phyloP scores from a whole-genome alignment of 1,140 invertebrate genomes.

The Drosophila ananassae region DNA sequence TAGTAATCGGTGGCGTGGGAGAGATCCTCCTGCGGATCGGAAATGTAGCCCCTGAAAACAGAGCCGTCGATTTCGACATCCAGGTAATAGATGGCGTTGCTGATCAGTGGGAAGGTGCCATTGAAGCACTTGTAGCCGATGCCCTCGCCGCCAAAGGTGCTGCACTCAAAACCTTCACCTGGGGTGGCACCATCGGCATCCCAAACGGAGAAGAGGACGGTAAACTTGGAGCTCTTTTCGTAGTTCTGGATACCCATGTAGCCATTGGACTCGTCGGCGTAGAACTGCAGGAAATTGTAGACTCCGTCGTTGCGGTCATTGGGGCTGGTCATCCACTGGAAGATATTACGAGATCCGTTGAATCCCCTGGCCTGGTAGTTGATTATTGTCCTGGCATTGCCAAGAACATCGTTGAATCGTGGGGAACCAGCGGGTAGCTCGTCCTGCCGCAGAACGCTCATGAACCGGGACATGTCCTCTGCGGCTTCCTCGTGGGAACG shows the following conservation, averaged over 20 bases:
- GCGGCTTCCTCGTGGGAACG: conserved; percentile 19
- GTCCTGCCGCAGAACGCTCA: conserved; percentile 19
- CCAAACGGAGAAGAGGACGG: conserved; percentile 38
- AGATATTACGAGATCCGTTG: conserved; percentile 21
- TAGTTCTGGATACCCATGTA: conserved; percentile 37
- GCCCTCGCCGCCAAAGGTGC: conserved; percentile 33
- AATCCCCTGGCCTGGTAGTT: conserved; percentile 22
- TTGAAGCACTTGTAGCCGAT: conserved; percentile 40
- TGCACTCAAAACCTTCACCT: conserved; percentile 22
- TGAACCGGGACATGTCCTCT: conserved; percentile 21
- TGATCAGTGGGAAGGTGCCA: conserved; percentile 26
- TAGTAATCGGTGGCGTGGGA: conserved; percentile 2
- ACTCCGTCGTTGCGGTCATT: conserved; percentile 35
- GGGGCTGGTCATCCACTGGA: conserved; percentile 37
- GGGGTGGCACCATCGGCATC: conserved; percentile 14
- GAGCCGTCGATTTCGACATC: conserved; percentile 40
- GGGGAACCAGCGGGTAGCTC: background rate
- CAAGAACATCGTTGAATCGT: conserved; percentile 29
- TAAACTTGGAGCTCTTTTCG: conserved; percentile 36
- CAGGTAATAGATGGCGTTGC: conserved; percentile 43
- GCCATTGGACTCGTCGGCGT: conserved; percentile 26
- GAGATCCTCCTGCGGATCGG: conserved; percentile 37
- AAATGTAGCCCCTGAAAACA: conserved; percentile 30
- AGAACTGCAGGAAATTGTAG: conserved; percentile 41
- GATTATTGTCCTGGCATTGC: conserved; percentile 27